Evolutionary conservation across 2,797 vertebrate genomes (phyloP), one percentile per base, ranked within the genome.

Genomic region (Gymnoscopelus braueri): DNA sequence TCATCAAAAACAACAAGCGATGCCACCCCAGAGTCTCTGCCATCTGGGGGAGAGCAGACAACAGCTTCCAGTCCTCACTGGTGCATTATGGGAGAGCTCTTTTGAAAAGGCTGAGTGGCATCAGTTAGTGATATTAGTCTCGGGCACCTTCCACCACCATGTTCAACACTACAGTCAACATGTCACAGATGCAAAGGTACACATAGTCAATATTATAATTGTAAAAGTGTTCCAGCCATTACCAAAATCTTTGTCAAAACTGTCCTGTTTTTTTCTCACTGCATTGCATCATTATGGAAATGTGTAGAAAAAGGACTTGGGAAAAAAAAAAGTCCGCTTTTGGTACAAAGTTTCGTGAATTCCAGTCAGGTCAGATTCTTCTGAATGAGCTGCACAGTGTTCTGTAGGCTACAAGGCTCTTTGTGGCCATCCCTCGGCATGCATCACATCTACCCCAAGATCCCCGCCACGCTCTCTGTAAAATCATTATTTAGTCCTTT

Each of bases 401-500:
- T 85, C 83, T 85, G 32, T 35, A 35, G 32, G 0, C 84, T 66
- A 67, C 76, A 79, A 35, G 86, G 78, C 74, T 83, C 75, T 88
- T 74, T 85, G 86, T 78, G 87, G 79, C 72, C 86, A 49, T 71
- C 70, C 80, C 84, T 74, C 67, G 79, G 73, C 72, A 85, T 75
- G 75, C 84, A 84, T 86, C 87, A 80, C 81, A 86, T 74, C 81
- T 82, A 71, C 88, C 85, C 88, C 87, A 82, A 85, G 82, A 91
- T 87, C 80, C 81, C 83, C 71, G 86, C 87, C 89, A 86, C 32
- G 5, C 91, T 93, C 91, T 90, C 90, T 78, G 89, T 89, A 89
- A 92, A 91, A 94, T 93, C 89, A 93, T 94, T 93, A 93, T 93
- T 93, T 92, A 93, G 93, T 94, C 90, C 88, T 94, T 94, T 94